phyloP scores from a whole-genome alignment of 2,113 vertebrate genomes.

The Istiophorus platypterus region DNA sequence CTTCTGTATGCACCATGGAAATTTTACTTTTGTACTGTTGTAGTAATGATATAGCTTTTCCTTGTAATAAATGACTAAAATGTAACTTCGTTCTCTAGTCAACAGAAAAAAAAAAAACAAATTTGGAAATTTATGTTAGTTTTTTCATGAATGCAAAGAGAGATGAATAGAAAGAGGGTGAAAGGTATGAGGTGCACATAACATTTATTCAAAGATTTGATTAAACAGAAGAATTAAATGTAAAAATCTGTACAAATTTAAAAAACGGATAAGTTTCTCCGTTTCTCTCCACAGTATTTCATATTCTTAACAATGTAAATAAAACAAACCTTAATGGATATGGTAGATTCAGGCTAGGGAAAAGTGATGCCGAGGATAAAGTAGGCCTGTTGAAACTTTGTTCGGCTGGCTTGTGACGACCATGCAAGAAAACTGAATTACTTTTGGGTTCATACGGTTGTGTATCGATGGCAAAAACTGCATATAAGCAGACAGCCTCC shows the following conservation, averaged over 20 bases:
- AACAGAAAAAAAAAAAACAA: background rate
- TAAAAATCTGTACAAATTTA: background rate
- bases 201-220: no score
- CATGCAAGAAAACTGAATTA: no score
- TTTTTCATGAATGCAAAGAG: background rate
- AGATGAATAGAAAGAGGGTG: no score
- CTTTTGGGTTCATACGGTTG: background rate
- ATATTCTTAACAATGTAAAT: background rate
- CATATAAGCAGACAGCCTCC: background rate
- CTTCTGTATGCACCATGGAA: background rate
- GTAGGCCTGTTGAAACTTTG: no score
- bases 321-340: background rate
- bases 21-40: background rate
- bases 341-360: no score
- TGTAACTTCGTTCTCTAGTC: background rate
- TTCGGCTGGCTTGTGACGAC: no score
- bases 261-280: background rate
- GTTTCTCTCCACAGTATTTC: background rate
- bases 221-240: background rate
- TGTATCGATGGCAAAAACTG: background rate
- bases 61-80: background rate
- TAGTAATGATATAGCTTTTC: background rate
- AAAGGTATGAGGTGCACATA: no score
- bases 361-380: no score
- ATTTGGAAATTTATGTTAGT: background rate